Evolutionary conservation across 2,888 invertebrate species (phyloP).

Genomic region (Dicyrtoma fusca): DNA sequence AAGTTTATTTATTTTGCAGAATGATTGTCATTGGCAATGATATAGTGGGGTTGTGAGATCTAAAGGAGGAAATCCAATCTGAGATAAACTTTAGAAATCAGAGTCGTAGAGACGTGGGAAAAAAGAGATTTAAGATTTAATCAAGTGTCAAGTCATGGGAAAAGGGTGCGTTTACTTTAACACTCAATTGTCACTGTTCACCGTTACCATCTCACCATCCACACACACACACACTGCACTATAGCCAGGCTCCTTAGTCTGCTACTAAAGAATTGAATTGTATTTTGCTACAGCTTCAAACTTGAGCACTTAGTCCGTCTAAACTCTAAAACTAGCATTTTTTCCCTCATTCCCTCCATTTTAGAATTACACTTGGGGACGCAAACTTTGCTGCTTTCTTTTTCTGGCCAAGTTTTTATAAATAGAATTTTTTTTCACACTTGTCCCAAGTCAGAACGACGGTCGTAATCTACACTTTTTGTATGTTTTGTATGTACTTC

Average conservation of each 20-base stretch:
- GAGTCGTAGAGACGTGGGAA: constrained; percentile 34
- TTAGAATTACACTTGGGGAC: no score
- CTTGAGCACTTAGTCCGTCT: background rate
- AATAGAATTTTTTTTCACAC: no score
- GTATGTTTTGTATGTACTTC: no score
- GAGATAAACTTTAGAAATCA: constrained; percentile 44
- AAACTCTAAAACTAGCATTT: background rate
- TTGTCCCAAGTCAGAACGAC: no score
- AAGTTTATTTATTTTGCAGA: constrained; percentile 45
- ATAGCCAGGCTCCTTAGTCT: background rate
- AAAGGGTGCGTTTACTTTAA: constrained; percentile 29
- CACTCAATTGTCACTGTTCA: background rate
- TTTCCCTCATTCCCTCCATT: background rate
- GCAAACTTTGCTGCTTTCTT: background rate
- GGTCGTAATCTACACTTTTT: no score
- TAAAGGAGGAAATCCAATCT: constrained; percentile 38
- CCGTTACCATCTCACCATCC: no score
- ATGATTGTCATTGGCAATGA: constrained; percentile 46
- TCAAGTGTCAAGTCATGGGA: constrained; percentile 41
- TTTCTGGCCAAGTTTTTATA: no score
- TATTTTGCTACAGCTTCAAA: background rate
- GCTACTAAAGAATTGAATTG: background rate
- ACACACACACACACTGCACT: no score
- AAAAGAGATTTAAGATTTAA: constrained; percentile 48
- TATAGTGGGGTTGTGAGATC: constrained; percentile 32